phyloP scores from a whole-genome alignment of 2,888 invertebrate genomes.

The Heliconius ethilla region DNA sequence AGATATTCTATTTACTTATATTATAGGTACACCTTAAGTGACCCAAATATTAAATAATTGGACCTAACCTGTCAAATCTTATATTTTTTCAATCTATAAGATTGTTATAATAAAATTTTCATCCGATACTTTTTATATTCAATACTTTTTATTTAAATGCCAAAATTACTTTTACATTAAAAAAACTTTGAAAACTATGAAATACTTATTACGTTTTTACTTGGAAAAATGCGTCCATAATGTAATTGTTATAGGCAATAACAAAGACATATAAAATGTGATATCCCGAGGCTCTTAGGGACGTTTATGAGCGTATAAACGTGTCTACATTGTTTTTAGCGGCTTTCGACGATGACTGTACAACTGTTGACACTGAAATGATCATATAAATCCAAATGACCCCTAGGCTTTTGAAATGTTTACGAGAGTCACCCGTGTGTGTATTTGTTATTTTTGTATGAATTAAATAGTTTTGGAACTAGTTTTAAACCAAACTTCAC shows the following conservation, averaged over 20 bases:
- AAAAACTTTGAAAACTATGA: not conserved
- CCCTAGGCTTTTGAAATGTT: constrained; percentile 23
- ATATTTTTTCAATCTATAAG: not conserved
- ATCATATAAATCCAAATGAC: constrained; percentile 30
- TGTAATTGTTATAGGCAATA: constrained; percentile 29
- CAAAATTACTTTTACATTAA: not conserved
- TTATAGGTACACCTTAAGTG: not conserved
- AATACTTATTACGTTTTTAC: constrained; percentile 12
- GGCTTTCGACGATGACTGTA: constrained; percentile 31
- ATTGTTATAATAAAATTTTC: no score
- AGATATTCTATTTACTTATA: not conserved
- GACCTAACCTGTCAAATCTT: not conserved
- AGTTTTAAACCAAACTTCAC: not conserved
- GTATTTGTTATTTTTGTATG: constrained; percentile 6
- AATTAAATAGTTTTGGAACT: not conserved
- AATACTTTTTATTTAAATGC: not conserved
- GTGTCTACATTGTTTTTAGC: constrained; percentile 46
- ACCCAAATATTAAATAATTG: not conserved
- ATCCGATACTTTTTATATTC: no score
- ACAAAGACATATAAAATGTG: constrained; percentile 42
- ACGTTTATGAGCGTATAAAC: constrained; percentile 51
- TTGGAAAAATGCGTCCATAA: constrained; percentile 10
- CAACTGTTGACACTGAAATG: constrained; percentile 29
- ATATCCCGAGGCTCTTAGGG: constrained; percentile 38
- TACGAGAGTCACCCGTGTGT: not conserved